phyloP scores from a whole-genome alignment of 1,140 invertebrate species.

The Penaeus chinensis region DNA sequence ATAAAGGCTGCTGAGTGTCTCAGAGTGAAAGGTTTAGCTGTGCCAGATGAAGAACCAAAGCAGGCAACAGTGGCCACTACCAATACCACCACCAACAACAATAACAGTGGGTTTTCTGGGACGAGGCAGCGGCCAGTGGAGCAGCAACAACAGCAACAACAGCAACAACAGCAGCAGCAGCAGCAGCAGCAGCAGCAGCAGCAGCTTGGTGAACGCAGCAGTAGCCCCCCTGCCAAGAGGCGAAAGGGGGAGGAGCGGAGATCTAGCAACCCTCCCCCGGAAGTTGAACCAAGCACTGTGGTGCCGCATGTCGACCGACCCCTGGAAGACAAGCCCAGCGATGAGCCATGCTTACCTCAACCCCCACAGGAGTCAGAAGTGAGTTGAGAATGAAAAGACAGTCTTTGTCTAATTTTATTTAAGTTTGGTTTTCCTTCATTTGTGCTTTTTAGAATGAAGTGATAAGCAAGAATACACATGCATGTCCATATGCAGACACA shows the following conservation, averaged over 20 bases:
- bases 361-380: not conserved
- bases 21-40: conserved; percentile 60
- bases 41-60: conserved; percentile 63
- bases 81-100: conserved; percentile 1
- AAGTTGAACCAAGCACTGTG: not conserved
- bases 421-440: not conserved
- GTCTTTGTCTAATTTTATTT: not conserved
- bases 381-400: too few relatives aligned
- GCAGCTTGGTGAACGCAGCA: not conserved
- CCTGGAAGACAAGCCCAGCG: not conserved
- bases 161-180: not conserved
- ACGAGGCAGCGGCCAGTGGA: too few relatives aligned
- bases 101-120: too few relatives aligned
- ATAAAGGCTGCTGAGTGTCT: conserved; percentile 63
- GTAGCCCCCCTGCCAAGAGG: conserved; percentile 37
- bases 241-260: conserved; percentile 41
- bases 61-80: not conserved
- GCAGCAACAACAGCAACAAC: not conserved
- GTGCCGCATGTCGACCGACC: not conserved
- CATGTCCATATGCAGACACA: too few relatives aligned
- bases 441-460: too few relatives aligned
- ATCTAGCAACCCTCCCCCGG: conserved; percentile 2
- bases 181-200: not conserved
- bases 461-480: too few relatives aligned
- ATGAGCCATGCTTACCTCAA: not conserved